These are phyloP conservation scores for Drosophila conformis DNA, from an alignment of 2,888 invertebrate species.

Conservation along the genomic window DNA sequence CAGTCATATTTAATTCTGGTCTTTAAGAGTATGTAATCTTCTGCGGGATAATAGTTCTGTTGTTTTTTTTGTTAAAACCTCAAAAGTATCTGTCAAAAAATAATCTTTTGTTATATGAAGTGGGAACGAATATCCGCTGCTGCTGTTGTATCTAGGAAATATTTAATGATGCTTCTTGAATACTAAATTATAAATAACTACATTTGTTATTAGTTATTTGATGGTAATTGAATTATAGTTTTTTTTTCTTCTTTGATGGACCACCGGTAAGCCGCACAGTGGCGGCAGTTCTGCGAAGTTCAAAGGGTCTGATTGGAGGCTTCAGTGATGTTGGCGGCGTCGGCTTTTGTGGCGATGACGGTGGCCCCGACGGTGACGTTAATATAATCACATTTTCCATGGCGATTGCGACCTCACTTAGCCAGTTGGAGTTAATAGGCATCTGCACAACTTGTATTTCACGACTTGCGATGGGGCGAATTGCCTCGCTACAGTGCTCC, in stretches of 20 bases:
- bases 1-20: not conserved
- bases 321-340: too few species aligned
- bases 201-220: not conserved
- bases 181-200: too few species aligned
- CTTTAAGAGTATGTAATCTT: not conserved
- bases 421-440: not conserved
- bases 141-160: not conserved
- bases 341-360: not conserved
- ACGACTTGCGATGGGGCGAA: not conserved
- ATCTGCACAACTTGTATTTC: not conserved
- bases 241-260: conserved; percentile 3
- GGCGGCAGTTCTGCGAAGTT: not conserved
- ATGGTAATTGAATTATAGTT: not conserved
- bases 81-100: not conserved
- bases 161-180: not conserved
- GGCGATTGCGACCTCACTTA: not conserved
- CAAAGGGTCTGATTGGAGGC: not conserved
- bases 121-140: not conserved
- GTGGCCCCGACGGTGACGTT: not conserved
- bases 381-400: conserved; percentile 4
- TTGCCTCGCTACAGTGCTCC: not conserved
- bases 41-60: not conserved
- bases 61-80: not conserved
- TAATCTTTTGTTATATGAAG: not conserved
- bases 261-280: not conserved